Conservation (phyloP, 2,888 invertebrate genomes). For the Caenorhabditis sinica region DNA sequence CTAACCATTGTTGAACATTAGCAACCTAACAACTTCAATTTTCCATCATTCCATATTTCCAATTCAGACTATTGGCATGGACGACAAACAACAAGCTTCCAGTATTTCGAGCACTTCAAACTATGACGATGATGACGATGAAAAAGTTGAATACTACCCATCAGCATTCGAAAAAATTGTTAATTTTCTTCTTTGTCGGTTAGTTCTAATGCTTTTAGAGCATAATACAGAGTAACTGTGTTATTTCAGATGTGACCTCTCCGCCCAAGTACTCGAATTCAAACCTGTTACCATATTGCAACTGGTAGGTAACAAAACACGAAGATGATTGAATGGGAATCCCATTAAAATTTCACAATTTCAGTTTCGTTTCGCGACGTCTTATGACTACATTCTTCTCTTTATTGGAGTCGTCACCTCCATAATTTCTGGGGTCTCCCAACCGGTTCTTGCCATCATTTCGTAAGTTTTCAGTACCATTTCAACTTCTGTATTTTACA, state of each 20-base stretch:
- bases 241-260: constrained; percentile 71
- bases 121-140: constrained; percentile 74
- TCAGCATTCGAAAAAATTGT: constrained; percentile 70
- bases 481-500: background rate
- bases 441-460: constrained; percentile 76
- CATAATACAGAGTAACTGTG: background rate
- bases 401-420: constrained; percentile 70
- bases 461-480: constrained; percentile 37
- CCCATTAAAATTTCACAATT: constrained; percentile 30
- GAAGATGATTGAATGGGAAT: too few species aligned
- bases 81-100: constrained; percentile 13
- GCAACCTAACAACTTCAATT: too few species aligned
- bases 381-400: constrained; percentile 70
- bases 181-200: constrained; percentile 72
- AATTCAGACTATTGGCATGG: constrained; percentile 19
- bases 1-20: too few species aligned
- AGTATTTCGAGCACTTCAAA: constrained; percentile 22
- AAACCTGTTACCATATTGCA: constrained; percentile 69
- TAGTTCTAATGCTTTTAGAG: background rate
- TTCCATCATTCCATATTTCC: too few species aligned
- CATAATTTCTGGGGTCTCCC: constrained; percentile 69
- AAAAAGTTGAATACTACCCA: constrained; percentile 62
- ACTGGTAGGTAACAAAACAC: constrained; percentile 58
- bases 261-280: constrained; percentile 63
- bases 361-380: constrained; percentile 76